Percentiles rank a stretch among this genome's conserved stretches.
phyloP scores from a whole-genome alignment of 2,888 invertebrate genomes.

The Aphelenchoides bicaudatus region DNA sequence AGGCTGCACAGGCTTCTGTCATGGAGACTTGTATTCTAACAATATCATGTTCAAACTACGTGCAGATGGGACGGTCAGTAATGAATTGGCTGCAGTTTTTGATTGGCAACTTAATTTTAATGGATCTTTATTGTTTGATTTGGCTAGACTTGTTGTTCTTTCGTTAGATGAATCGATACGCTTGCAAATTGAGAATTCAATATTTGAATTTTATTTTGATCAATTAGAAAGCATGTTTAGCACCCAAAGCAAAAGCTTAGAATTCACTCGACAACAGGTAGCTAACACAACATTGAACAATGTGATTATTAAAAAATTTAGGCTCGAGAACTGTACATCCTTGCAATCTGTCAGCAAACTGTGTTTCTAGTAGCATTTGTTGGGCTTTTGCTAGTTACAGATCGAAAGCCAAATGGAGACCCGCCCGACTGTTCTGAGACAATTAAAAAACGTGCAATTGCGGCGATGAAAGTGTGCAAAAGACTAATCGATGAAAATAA shows the following conservation, averaged over 20 bases:
- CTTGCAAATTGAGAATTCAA: neutral
- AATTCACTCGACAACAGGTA: slow-evolving; percentile 7
- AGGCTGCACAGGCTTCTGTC: neutral
- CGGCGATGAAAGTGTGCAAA: no score
- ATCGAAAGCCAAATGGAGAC: no score
- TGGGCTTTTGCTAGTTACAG: no score
- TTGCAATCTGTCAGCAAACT: slow-evolving; percentile 3
- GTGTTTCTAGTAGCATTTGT: neutral
- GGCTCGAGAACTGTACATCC: neutral
- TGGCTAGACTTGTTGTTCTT: slow-evolving; percentile 6
- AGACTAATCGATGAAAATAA: no score
- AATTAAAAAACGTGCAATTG: no score
- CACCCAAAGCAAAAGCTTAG: neutral
- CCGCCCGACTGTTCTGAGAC: no score
- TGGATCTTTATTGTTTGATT: neutral
- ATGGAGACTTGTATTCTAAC: slow-evolving; percentile 3
- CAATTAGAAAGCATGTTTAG: neutral
- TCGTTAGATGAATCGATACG: neutral
- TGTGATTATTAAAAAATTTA: no score
- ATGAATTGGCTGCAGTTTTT: slow-evolving; percentile 1
- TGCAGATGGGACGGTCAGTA: slow-evolving; percentile 3
- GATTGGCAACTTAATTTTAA: slow-evolving; percentile 8
- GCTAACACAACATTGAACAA: no score
- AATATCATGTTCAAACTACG: slow-evolving; percentile 17
- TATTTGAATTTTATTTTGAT: neutral